These are phyloP conservation scores for Nebria salina DNA, from an alignment of 2,888 invertebrate species.

Conservation along the genomic window DNA sequence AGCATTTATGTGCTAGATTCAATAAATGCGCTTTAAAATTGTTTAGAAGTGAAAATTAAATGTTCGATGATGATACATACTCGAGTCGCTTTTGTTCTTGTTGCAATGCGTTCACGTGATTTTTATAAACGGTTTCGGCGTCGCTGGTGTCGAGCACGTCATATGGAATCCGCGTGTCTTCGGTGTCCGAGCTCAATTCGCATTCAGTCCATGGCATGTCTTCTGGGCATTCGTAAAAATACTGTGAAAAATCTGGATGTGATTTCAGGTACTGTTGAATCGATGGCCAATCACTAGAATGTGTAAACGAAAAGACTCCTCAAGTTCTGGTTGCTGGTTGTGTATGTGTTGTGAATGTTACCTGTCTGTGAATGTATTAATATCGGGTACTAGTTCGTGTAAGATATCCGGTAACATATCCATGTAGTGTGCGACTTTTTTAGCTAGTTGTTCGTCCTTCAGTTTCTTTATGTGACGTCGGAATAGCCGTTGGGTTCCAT, in stretches of 20 bases:
- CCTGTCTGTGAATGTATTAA: slow-evolving; percentile 73
- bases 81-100: slow-evolving; percentile 92
- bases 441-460: slow-evolving; percentile 82
- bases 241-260: slow-evolving; percentile 93
- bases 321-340: neutral
- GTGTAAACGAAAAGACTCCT: slow-evolving; percentile 30
- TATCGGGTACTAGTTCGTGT: slow-evolving; percentile 81
- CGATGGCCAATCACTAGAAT: slow-evolving; percentile 84
- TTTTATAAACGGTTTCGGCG: slow-evolving; percentile 91
- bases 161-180: slow-evolving; percentile 86
- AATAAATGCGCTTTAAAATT: neutral
- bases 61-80: slow-evolving; percentile 67
- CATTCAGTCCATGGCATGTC: slow-evolving; percentile 82
- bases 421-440: slow-evolving; percentile 80
- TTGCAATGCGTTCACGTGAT: slow-evolving; percentile 89
- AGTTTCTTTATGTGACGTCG: slow-evolving; percentile 81
- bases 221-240: slow-evolving; percentile 87
- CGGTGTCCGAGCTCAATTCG: slow-evolving; percentile 70
- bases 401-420: slow-evolving; percentile 80
- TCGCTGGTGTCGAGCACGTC: slow-evolving; percentile 91
- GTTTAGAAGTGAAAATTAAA: slow-evolving; percentile 25
- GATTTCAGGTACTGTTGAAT: slow-evolving; percentile 86
- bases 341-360: slow-evolving; percentile 51
- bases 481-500: slow-evolving; percentile 75
- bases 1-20: no score